Conservation (phyloP, 2,888 invertebrate genomes). For the Liposcelis brunnea region DNA sequence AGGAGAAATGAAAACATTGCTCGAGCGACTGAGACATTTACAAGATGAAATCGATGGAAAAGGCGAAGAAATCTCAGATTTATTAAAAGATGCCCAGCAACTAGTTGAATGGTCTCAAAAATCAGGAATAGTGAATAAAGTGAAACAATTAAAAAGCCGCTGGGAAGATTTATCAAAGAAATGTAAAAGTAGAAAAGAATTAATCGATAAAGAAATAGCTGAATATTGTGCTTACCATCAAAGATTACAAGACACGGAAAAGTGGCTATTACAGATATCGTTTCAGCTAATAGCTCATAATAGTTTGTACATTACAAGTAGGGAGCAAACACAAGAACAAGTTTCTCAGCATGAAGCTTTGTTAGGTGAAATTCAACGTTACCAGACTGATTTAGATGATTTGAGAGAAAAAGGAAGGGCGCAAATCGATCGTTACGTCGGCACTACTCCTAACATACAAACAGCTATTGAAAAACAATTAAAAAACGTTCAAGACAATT, state of each 20-base stretch:
- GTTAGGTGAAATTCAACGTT: constrained; percentile 54
- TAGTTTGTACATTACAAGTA: constrained; percentile 76
- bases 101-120: constrained; percentile 55
- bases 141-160: constrained; percentile 47
- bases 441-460: constrained; percentile 51
- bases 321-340: constrained; percentile 81
- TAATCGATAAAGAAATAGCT: constrained; percentile 60
- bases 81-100: constrained; percentile 57
- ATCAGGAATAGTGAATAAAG: constrained; percentile 43
- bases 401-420: constrained; percentile 66
- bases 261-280: constrained; percentile 86
- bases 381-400: constrained; percentile 63
- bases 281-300: constrained; percentile 94
- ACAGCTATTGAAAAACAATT: constrained; percentile 69
- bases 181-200: constrained; percentile 37
- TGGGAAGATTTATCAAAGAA: constrained; percentile 49
- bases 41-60: constrained; percentile 65
- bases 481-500: constrained; percentile 83
- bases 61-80: constrained; percentile 54
- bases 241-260: constrained; percentile 82
- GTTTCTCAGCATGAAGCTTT: constrained; percentile 69
- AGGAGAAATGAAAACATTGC: constrained; percentile 78
- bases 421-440: constrained; percentile 64
- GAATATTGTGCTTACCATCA: constrained; percentile 78
- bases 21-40: constrained; percentile 62